Percentiles rank a stretch among this genome's conserved stretches.
Conservation (phyloP, 1,140 invertebrate species). For the Orussus abietinus region DNA sequence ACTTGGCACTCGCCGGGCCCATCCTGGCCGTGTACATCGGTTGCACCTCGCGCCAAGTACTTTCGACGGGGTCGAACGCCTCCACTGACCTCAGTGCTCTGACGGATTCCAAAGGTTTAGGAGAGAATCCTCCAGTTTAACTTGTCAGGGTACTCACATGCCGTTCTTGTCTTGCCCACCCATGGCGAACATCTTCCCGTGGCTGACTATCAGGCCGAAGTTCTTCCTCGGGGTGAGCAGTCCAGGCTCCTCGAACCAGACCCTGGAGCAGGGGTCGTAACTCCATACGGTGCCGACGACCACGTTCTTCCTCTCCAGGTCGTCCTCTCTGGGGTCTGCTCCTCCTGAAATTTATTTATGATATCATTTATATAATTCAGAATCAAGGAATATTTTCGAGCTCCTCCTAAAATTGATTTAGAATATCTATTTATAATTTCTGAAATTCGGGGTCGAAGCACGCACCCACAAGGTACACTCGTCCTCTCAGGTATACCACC, state of each 20-base stretch:
- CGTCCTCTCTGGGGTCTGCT: constrained; percentile 57
- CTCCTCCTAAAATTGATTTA: too few species aligned
- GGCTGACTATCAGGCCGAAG: constrained; percentile 57
- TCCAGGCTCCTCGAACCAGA: constrained; percentile 58
- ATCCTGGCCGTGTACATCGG: constrained; percentile 56
- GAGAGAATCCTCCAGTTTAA: too few species aligned
- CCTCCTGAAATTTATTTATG: constrained; percentile 47
- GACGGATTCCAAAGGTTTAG: constrained; percentile 7
- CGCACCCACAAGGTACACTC: constrained; percentile 58
- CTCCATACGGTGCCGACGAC: constrained; percentile 61
- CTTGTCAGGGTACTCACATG: too few species aligned
- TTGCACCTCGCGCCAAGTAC: constrained; percentile 55
- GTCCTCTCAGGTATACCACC: constrained; percentile 54
- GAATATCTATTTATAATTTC: too few species aligned
- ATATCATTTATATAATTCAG: constrained; percentile 6
- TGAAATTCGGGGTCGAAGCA: neutral
- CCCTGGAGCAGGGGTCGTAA: constrained; percentile 56
- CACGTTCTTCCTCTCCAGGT: constrained; percentile 51
- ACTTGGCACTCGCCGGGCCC: constrained; percentile 56
- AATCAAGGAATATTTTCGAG: constrained; percentile 8
- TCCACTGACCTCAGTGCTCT: constrained; percentile 59
- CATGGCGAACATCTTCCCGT: constrained; percentile 58
- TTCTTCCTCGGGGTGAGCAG: constrained; percentile 57
- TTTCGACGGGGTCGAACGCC: constrained; percentile 54
- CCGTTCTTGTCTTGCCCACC: constrained; percentile 61